Evolutionary conservation across 2,113 vertebrate species (phyloP), one percentile per base, ranked within the genome.

Genomic region (Carassius gibelio): DNA sequence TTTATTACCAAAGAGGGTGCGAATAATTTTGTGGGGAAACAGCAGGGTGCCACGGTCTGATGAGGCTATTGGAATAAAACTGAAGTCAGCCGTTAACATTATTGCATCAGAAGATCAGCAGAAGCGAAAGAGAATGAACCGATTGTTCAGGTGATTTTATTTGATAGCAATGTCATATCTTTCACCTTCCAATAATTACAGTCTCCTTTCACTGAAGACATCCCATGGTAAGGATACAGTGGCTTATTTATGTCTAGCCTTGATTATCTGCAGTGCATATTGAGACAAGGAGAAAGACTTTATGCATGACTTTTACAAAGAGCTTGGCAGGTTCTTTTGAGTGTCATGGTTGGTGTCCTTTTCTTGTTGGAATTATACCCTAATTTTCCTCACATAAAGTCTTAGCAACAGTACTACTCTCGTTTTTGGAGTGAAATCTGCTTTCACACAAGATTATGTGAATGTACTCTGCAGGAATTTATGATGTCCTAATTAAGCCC

Each of bases 371-470:
- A 55, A 55, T 57, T 55, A 72, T 55, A 36, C 26, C 50, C 50
- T 11, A 7, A 76, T 50, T 74, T 26, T 30, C 64, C 64, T 42
- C 19, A 45, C 36, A 74, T 45, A n/a, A 48, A 74, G 8, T 10
- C n/a, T 76, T 14, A 10, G 30, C 26, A 34, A 59, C 50, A 57
- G 3, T 77, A 26, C 36, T 59, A 83, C 84, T 80, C 82, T 83
- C 55, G 75, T 87, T 90, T 90, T 90, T 23, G 89, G 90, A 91
- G 72, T 30, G 30, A 89, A 90, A 92, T 91, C 90, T 90, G 91
- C 93, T 93, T 93, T 94, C 92, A 92, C 89, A 93, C 88, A 92
- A 69, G 91, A 91, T 93, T 93, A 92, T 92, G 89, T 92, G 92
- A 89, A 91, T 88, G 87, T 88, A 90, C 91, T 92, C 90, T 89